These are phyloP conservation scores for Plusia festucae DNA, from an alignment of 2,888 invertebrate genomes.

Conservation along the genomic window DNA sequence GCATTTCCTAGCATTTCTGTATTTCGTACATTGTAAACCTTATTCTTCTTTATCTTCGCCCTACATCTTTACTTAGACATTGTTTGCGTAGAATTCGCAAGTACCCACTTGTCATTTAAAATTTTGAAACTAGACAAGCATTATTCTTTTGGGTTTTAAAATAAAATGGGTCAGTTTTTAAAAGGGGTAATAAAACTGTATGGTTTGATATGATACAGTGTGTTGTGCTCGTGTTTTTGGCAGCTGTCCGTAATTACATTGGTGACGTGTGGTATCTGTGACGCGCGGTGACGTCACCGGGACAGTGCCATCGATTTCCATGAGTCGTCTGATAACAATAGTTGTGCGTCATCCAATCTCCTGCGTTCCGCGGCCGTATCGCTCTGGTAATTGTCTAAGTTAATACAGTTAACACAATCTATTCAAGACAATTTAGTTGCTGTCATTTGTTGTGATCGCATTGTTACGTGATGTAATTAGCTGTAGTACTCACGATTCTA, in stretches of 20 bases:
- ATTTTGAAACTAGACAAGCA: slow-evolving; percentile 25
- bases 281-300: slow-evolving; percentile 60
- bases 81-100: slow-evolving; percentile 28
- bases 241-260: slow-evolving; percentile 44
- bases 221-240: slow-evolving; percentile 37
- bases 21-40: slow-evolving; percentile 18
- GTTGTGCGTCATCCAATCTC: slow-evolving; percentile 61
- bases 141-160: slow-evolving; percentile 23
- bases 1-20: neutral
- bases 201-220: slow-evolving; percentile 25
- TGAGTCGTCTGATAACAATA: slow-evolving; percentile 62
- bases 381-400: slow-evolving; percentile 53
- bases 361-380: slow-evolving; percentile 56
- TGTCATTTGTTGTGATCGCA: slow-evolving; percentile 28
- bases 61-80: slow-evolving; percentile 30
- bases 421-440: slow-evolving; percentile 30
- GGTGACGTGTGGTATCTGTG: slow-evolving; percentile 47
- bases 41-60: slow-evolving; percentile 22
- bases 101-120: slow-evolving; percentile 26
- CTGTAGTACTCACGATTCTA: neutral
- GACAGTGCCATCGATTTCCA: slow-evolving; percentile 63
- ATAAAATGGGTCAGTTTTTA: slow-evolving; percentile 45
- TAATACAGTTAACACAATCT: slow-evolving; percentile 38
- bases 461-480: slow-evolving; percentile 12
- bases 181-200: slow-evolving; percentile 41